Evolutionary conservation across 1,140 invertebrate genomes (phyloP).

Genomic region (Himalopsyche phryganea): DNA sequence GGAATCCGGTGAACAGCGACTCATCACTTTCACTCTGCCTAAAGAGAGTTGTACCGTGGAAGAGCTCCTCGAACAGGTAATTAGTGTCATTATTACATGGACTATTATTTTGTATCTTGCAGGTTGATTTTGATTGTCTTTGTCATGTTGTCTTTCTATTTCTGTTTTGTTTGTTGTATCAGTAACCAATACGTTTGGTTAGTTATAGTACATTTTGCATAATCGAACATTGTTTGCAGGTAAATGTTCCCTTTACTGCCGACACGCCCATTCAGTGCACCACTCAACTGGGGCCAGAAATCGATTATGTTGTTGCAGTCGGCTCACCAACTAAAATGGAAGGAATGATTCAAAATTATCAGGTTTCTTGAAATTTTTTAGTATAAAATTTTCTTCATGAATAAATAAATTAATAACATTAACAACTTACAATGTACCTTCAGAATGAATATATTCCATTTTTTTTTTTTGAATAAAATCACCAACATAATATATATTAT

Average conservation of each 20-base stretch:
- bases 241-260: slow-evolving; percentile 60
- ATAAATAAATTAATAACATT: too few relatives aligned
- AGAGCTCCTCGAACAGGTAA: slow-evolving; percentile 71
- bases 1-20: slow-evolving; percentile 67
- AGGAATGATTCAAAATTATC: slow-evolving; percentile 51
- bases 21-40: slow-evolving; percentile 74
- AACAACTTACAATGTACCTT: too few relatives aligned
- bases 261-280: slow-evolving; percentile 67
- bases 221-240: slow-evolving; percentile 50
- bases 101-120: too few relatives aligned
- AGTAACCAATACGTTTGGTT: too few relatives aligned
- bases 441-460: too few relatives aligned
- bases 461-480: too few relatives aligned
- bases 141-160: too few relatives aligned
- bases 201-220: too few relatives aligned
- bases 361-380: slow-evolving; percentile 36
- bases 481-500: too few relatives aligned
- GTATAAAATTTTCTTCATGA: too few relatives aligned
- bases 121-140: too few relatives aligned
- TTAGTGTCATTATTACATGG: neutral
- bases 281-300: slow-evolving; percentile 63
- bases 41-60: slow-evolving; percentile 75
- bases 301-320: slow-evolving; percentile 72
- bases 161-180: too few relatives aligned
- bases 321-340: slow-evolving; percentile 52